Evolutionary conservation across 2,797 vertebrate genomes (phyloP), one percentile per base, ranked within the genome.

Genomic region (Gorsachius magnificus): DNA sequence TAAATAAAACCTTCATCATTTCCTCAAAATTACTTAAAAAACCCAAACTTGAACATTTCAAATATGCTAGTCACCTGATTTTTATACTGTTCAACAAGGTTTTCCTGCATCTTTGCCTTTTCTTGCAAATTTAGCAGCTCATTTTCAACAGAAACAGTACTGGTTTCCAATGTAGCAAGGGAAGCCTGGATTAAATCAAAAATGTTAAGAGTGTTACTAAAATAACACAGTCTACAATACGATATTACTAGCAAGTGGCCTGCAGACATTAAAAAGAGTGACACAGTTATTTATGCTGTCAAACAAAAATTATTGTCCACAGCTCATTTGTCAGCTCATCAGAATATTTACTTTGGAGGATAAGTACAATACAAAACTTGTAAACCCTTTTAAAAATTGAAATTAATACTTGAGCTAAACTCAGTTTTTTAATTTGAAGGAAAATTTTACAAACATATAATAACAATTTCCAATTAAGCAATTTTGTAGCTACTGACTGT

Each of bases 121-220:
- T 98, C 93, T 93, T 97, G 98, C 64, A 99, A 97, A 53, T 97
- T 97, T 60, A 96, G 61, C 24, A 99, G 97, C 25, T 98, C 98
- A 31, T 97, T 96, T 95, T 98, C 97, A 91, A 97, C 97, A 70
- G 97, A 97, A 72, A 93, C 63, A 79, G 98, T 89, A 77, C 97
- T 97, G 53, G 97, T 97, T 94, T 99, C 98, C 97, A 98, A n/a
- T 63, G 92, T 92, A 94, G 96, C 92, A 90, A 98, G 86, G 21
- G 94, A 97, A 31, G 69, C 96, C 99, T 99, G 97, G 61, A 91
- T 60, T 80, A 91, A 87, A 78, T 29, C 1, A 83, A 58, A 77
- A 36, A 28, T 9, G 31, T 5, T 41, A 63, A 51, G 12, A 43
- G 6, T 64, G 7, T 56, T 70, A 88, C 24, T 65, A 60, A 86